Percentiles rank a stretch among this genome's conserved stretches.
phyloP scores from a whole-genome alignment of 1,140 invertebrate genomes.

The Drosophila pandora region DNA sequence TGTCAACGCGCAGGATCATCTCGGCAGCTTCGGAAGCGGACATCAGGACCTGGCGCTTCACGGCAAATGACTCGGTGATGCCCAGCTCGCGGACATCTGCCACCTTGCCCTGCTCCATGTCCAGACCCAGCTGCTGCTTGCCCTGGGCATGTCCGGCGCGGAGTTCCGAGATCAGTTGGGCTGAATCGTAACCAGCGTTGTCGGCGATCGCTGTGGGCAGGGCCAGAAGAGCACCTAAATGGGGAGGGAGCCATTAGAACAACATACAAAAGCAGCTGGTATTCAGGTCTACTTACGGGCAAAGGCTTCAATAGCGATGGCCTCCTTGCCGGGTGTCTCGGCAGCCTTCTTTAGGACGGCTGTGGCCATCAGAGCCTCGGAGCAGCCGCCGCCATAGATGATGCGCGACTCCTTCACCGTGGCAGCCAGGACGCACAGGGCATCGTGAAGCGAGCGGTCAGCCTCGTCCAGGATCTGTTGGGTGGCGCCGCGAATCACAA shows the following conservation, averaged over 20 bases:
- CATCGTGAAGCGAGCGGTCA: conserved; percentile 98
- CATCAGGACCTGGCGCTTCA: conserved; percentile 97
- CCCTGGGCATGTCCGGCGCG: conserved; percentile 94
- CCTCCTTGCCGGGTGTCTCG: conserved; percentile 98
- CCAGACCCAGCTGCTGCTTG: conserved; percentile 91
- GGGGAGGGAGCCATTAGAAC: background rate
- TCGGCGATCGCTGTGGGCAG: conserved; percentile 98
- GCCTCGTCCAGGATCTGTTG: conserved; percentile 99
- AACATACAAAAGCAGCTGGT: background rate
- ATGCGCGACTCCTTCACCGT: conserved; percentile 97
- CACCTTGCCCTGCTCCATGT: conserved; percentile 94
- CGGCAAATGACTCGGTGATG: conserved; percentile 98
- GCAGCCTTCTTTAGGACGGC: conserved; percentile 93
- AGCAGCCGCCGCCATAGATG: conserved; percentile 96
- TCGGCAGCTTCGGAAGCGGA: conserved; percentile 99
- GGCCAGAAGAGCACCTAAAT: conserved; percentile 89
- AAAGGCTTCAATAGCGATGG: conserved; percentile 98
- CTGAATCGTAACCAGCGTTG: conserved; percentile 99
- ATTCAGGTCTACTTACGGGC: conserved; percentile 84
- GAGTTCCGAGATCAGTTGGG: conserved; percentile 95
- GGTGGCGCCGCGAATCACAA: conserved; percentile 99
- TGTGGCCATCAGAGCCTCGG: conserved; percentile 98
- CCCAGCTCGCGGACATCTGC: conserved; percentile 95
- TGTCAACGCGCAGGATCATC: conserved; percentile 99
- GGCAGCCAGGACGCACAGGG: conserved; percentile 97